Base-by-base conservation (phyloP, 1,140 invertebrate genomes). In the Diachasmimorpha longicaudata region DNA sequence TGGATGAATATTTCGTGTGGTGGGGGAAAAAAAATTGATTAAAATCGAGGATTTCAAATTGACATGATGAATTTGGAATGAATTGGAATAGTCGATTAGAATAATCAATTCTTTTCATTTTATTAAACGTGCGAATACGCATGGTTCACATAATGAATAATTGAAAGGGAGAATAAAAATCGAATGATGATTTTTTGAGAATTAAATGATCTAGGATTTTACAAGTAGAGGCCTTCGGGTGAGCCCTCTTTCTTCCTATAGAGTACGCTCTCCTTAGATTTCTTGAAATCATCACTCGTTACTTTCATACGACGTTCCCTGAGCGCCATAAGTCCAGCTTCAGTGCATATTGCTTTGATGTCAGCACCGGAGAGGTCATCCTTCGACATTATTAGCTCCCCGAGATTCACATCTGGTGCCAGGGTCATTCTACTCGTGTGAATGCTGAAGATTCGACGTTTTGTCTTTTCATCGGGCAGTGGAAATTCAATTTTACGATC, bases 401-500 rank as follows among this genome's bases (percentile, higher is more conserved):
- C 97, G 5, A 99, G 91, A 86, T 99, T 98, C 6, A 99, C 99
- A 91, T 99, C 98, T 79, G 96, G 95, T 39, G 98, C 94, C 23
- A 99, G 90, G 0, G 98, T 99, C 99, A 99, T 99, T 77, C 96
- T 92, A 11, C 95, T 96, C 0, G 99, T 99, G 86, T 99, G 99
- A 84, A 99, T 99, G 76, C 95, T 97, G 87, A 99, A 99, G 79
- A 99, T 99, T 79, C 98, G 91, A 75, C 96, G 91, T 87, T 99
- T 99, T 0, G 99, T 99, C 87, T 99, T 99, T 85, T 99, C 99
- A 91, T 99, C 99, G 0, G 99, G 99, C 66, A 99, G 89, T 5
- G 99, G 99, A 85, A 99, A 99, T 89, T 99, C 99, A 79, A 99
- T 99, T 90, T 99, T 99, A 67, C 99, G 92, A 90, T 99, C 99